These are phyloP conservation scores for Oxyteleia sp. DNA, from an alignment of 2,888 invertebrate species.

Conservation along the genomic window DNA sequence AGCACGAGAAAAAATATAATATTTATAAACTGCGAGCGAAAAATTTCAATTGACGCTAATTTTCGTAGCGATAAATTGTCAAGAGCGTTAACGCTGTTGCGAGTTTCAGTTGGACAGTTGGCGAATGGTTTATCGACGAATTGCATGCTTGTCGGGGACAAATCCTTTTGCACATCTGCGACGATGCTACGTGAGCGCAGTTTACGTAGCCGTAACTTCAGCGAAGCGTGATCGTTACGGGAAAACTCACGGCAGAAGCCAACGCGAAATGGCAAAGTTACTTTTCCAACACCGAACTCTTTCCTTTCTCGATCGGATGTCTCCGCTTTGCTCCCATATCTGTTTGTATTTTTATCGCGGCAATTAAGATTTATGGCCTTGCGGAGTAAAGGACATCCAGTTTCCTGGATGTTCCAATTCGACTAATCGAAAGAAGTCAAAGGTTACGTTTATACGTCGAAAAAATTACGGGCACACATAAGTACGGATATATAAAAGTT, in stretches of 20 bases:
- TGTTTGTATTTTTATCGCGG: slow-evolving; percentile 51
- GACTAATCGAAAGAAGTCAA: slow-evolving; percentile 5
- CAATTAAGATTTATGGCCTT: slow-evolving; percentile 57
- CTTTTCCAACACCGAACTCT: slow-evolving; percentile 19
- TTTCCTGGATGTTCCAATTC: too few species aligned
- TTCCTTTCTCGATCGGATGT: slow-evolving; percentile 32
- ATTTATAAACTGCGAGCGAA: not conserved
- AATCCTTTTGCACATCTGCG: slow-evolving; percentile 73
- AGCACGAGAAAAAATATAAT: not conserved
- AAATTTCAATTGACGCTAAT: not conserved
- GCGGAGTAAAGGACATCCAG: slow-evolving; percentile 19
- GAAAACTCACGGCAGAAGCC: slow-evolving; percentile 55
- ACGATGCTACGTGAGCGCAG: slow-evolving; percentile 67
- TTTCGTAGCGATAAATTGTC: not conserved
- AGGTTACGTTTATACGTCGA: not conserved
- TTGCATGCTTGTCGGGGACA: slow-evolving; percentile 46
- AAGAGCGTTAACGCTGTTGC: slow-evolving; percentile 13
- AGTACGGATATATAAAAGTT: not conserved
- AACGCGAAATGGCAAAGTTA: slow-evolving; percentile 66
- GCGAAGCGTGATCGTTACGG: slow-evolving; percentile 61
- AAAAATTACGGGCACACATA: not conserved
- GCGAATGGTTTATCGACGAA: slow-evolving; percentile 65
- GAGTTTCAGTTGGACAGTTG: slow-evolving; percentile 44
- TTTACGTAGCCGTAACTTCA: slow-evolving; percentile 69
- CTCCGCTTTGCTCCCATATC: slow-evolving; percentile 7